Base-by-base conservation (phyloP, 2,888 invertebrate genomes). In the Pandemis heparana region DNA sequence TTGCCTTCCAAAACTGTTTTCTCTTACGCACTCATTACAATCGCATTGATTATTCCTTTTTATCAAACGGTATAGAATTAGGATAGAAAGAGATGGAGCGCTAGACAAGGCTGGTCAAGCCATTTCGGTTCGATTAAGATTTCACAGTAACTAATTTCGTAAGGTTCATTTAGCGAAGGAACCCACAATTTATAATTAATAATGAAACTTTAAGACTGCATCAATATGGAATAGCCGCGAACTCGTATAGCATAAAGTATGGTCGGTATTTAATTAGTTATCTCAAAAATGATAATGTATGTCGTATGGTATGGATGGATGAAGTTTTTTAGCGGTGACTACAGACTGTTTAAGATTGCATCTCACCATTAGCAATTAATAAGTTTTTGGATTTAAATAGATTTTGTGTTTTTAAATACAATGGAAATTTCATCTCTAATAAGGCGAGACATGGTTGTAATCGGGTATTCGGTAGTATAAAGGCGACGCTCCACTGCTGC, bases 171-270 rank as follows among this genome's bases (percentile, higher is more conserved):
- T n/a, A 7, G 9, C 18, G 12, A 60, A 18, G 59, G 74, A 70
- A 59, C 74, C 61, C 70, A 18, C n/a, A 60, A 60, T 23, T 48
- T 65, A 64, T 63, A 73, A 68, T 73, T 69, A 70, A 70, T 65
- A 70, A 74, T 70, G 70, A 38, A 69, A 61, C 70, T 89, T 87
- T 79, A 83, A 84, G 83, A 84, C 81, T 78, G 85, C 77, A 87
- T 89, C 87, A 86, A 88, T 89, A 87, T 87, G 86, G 82, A 89
- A 87, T 84, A 88, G 80, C 74, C 67, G 56, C 46, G 64, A 59
- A 71, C 64, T 43, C 59, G 68, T 73, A 73, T 69, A 46, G 46
- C 64, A 73, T 68, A 59, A 73, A 73, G 68, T 63, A 61, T 39
- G 62, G 62, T 63, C 16, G 43, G 73, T 56, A 64, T 69, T 69